These are phyloP conservation scores for Cerceris ruficornis DNA, from an alignment of 2,888 invertebrate species.

Conservation along the genomic window DNA sequence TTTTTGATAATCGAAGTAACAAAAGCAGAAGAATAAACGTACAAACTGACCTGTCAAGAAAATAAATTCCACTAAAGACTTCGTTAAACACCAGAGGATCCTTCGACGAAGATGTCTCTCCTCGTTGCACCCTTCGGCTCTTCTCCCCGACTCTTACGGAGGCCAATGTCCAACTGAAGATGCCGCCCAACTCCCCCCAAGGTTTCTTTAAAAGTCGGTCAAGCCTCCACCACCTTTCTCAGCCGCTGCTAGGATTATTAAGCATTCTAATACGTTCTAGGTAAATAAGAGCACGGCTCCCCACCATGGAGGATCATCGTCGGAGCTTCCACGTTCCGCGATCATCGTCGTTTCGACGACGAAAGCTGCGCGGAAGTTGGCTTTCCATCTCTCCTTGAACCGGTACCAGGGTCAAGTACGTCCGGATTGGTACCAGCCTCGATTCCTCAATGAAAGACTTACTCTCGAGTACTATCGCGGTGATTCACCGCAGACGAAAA, in stretches of 20 bases:
- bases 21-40: background rate
- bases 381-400: slow-evolving; percentile 41
- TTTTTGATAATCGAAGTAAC: background rate
- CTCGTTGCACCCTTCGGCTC: slow-evolving; percentile 74
- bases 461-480: slow-evolving; percentile 31
- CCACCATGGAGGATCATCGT: slow-evolving; percentile 31
- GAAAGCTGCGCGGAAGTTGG: slow-evolving; percentile 30
- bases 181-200: slow-evolving; percentile 78
- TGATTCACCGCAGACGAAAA: slow-evolving; percentile 48
- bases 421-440: slow-evolving; percentile 16
- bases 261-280: slow-evolving; percentile 76
- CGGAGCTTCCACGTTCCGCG: slow-evolving; percentile 7
- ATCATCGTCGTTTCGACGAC: slow-evolving; percentile 19
- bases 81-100: slow-evolving; percentile 34
- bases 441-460: slow-evolving; percentile 31
- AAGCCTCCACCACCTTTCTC: slow-evolving; percentile 74
- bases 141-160: slow-evolving; percentile 79
- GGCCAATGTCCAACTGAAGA: slow-evolving; percentile 81
- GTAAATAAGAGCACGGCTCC: slow-evolving; percentile 61
- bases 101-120: slow-evolving; percentile 47
- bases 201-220: slow-evolving; percentile 79
- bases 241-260: slow-evolving; percentile 74
- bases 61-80: slow-evolving; percentile 29
- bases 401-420: slow-evolving; percentile 47
- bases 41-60: slow-evolving; percentile 3